Conservation (phyloP, 1,140 invertebrate species). For the Brachionus sp. region DNA sequence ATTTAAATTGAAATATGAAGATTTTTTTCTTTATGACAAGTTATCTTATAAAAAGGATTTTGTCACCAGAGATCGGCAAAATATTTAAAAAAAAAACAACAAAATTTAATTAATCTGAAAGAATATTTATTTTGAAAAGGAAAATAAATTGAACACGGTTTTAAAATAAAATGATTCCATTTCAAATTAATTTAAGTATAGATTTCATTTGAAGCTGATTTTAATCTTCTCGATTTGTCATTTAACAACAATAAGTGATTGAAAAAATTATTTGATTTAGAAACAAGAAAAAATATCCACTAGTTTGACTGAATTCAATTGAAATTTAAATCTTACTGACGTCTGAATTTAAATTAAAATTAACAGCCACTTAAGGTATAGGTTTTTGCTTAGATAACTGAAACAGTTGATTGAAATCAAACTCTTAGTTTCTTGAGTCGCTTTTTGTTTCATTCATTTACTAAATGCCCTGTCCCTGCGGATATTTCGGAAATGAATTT, state of each 20-base stretch:
- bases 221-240: constrained; percentile 13
- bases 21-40: not conserved
- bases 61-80: not conserved
- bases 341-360: not conserved
- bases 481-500: not conserved
- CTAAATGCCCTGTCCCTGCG: not conserved
- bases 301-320: not conserved
- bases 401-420: not conserved
- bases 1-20: constrained; percentile 10
- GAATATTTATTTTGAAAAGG: not conserved
- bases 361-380: constrained; percentile 8
- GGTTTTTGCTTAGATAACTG: not conserved
- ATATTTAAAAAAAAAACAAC: not conserved
- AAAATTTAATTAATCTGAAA: constrained; percentile 30
- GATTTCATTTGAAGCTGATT: constrained; percentile 6
- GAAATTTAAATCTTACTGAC: not conserved
- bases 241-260: not conserved
- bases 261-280: too few species aligned
- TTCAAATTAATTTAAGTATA: constrained; percentile 1
- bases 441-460: not conserved
- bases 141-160: constrained; percentile 3
- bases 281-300: not conserved
- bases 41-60: constrained; percentile 16
- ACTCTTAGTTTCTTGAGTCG: not conserved
- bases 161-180: not conserved